Conservation (phyloP, 1,140 invertebrate genomes). For the Lepidurus apus region DNA sequence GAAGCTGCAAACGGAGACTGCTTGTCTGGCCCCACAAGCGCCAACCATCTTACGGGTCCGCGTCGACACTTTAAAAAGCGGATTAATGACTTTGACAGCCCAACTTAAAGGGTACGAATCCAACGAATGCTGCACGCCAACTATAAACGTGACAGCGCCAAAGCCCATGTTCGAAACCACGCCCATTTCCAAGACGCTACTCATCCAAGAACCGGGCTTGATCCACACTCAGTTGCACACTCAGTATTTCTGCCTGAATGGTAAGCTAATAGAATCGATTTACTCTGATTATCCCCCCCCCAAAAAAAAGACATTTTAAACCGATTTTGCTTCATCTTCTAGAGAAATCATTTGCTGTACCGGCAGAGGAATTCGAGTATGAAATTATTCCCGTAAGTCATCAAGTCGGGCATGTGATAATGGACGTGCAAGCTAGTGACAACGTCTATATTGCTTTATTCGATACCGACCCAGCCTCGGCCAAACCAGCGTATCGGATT, state of each 20-base stretch:
- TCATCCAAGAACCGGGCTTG: slow-evolving; percentile 21
- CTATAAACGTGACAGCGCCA: neutral
- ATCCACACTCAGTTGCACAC: neutral
- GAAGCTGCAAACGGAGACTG: neutral
- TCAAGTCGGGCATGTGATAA: slow-evolving; percentile 18
- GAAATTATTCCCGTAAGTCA: slow-evolving; percentile 15
- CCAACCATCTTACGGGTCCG: slow-evolving; percentile 8
- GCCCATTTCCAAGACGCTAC: neutral
- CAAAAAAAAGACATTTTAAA: neutral
- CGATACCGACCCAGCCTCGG: neutral
- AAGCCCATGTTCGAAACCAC: neutral
- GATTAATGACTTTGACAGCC: neutral
- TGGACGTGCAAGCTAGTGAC: neutral
- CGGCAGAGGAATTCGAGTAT: neutral
- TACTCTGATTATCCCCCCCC: neutral
- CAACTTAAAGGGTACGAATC: neutral
- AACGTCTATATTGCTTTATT: neutral
- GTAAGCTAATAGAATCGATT: neutral
- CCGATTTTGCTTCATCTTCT: neutral
- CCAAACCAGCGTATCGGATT: slow-evolving; percentile 13
- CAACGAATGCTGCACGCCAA: neutral
- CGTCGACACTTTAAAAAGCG: neutral
- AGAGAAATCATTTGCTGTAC: neutral
- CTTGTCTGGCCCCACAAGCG: neutral
- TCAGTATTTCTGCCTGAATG: neutral